Base-by-base conservation (phyloP, 2,797 vertebrate genomes). In the Pogoniulus pusillus region DNA sequence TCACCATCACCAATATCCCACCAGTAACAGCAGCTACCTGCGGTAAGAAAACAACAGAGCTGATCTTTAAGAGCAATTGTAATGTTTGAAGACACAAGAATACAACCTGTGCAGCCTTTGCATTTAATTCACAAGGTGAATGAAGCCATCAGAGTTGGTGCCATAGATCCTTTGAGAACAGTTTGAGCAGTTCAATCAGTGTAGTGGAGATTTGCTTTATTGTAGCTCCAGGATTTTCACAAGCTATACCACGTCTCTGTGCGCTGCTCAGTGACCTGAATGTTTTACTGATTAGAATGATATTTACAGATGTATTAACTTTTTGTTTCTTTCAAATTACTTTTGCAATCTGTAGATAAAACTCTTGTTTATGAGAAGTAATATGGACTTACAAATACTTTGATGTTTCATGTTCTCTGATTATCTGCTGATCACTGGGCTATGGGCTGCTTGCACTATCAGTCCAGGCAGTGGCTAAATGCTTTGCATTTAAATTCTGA, bases 1-100 rank as follows among this genome's bases (percentile, higher is more conserved):
- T 81, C 92, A 96, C 79, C 93, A 95, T 17, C 89, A 95, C 49
- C 96, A 97, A 43, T 93, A 87, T 24, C 93, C 96, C 64, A 82
- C 85, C 82, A 91, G 75, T 39, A 96, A 75, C 94, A 94, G 68
- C 91, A 93, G 74, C 75, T 97, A 92, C 82, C 66, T 96, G 74
- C 90, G 97, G 98, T 98, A 98, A 89, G 96, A 82, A 49, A 49
- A 60, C 7, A 72, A 63, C 0, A 6, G 26, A 53, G 8, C 2
- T 24, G 45, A 27, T 6, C 64, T 55, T 20, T 59, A 43, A n/a
- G 39, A 3, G 34, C 29, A 6, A 62, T 30, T 11, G 10, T 26
- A 51, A 41, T 34, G 39, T 29, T 60, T 0, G 43, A 35, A 30
- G 11, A 62, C n/a, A 32, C 8, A 47, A 23, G 10, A 65, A 62